Evolutionary conservation across 2,888 invertebrate genomes (phyloP), one percentile per base, ranked within the genome.

Genomic region (Apomyelois bistriatella): DNA sequence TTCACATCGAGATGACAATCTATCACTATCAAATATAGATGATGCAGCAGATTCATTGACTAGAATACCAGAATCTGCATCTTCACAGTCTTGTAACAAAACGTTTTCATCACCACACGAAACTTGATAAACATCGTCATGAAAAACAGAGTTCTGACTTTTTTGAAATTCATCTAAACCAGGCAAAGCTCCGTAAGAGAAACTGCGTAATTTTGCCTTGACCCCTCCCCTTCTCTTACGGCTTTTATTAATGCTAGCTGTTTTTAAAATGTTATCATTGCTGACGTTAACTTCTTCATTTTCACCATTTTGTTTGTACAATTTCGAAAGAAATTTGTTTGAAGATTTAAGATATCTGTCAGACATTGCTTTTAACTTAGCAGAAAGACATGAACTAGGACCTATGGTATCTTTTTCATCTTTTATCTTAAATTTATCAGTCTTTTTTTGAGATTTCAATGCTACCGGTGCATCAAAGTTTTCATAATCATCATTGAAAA

Each of bases 1-100:
- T 66, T 91, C 90, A 67, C 91, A 91, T 0, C 91, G 79, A 30
- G 90, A 87, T 6, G 91, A 87, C 76, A 90, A 84, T 70, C 90
- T 83, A 62, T 91, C 91, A 69, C 90, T 90, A 54, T 92, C 92
- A 58, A 94, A 91, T 57, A 94, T 87, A 1, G 94, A 94, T 53
- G 93, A 94, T 48, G 92, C 93, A 7, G 93, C 93, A 0, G 94
- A 94, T 72, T 94, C 94, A 69, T 94, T 94, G 65, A 94, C 94
- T 72, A 94, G 87, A 64, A 95, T 95, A 37, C 95, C 95, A 28
- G 94, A 94, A 76, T 95, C 95, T 55, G 93, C 93, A 79, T 95
- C 95, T 71, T 94, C 94, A 62, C 92, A 91, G 65, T 93, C 93
- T 65, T 92, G 91, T 64, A 92, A 84, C 51, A 92, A 79, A 50